Conservation (phyloP, 2,888 invertebrate species). For the Rhorus exstirpatorius region DNA sequence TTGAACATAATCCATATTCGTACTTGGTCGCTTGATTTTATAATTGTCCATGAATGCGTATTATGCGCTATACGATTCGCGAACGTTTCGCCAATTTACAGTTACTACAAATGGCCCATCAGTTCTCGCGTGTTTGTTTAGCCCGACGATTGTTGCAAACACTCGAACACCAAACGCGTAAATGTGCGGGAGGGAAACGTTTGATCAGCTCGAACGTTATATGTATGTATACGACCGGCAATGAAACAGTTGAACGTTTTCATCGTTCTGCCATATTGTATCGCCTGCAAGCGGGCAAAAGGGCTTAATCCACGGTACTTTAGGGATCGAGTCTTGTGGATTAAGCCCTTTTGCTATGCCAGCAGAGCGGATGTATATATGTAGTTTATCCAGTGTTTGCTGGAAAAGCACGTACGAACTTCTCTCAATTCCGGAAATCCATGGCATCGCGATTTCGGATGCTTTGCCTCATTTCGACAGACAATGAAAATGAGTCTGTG, state of each 20-base stretch:
- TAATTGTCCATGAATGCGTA: conserved; percentile 11
- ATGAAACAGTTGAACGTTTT: conserved; percentile 41
- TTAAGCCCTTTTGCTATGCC: conserved; percentile 28
- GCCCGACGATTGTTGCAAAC: conserved; percentile 57
- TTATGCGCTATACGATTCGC: not conserved
- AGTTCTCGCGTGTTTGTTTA: conserved; percentile 48
- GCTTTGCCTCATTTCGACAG: conserved; percentile 31
- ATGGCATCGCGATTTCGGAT: conserved; percentile 27
- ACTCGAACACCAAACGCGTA: not conserved
- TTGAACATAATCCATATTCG: conserved; percentile 34
- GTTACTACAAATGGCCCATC: conserved; percentile 27
- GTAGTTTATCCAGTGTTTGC: conserved; percentile 18
- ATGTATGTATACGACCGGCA: conserved; percentile 13
- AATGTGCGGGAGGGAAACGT: conserved; percentile 35
- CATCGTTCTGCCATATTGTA: not conserved
- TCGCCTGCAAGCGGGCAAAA: conserved; percentile 13
- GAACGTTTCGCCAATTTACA: conserved; percentile 7
- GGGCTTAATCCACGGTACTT: not conserved
- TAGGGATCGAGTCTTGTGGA: not conserved
- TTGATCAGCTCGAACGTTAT: conserved; percentile 53
- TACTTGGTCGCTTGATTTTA: not conserved
- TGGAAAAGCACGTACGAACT: conserved; percentile 56
- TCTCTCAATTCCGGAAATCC: conserved; percentile 43
- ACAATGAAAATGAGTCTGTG: conserved; percentile 11
- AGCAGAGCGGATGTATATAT: not conserved